phyloP scores from a whole-genome alignment of 2,113 vertebrate species.

The Trogon melanurus region DNA sequence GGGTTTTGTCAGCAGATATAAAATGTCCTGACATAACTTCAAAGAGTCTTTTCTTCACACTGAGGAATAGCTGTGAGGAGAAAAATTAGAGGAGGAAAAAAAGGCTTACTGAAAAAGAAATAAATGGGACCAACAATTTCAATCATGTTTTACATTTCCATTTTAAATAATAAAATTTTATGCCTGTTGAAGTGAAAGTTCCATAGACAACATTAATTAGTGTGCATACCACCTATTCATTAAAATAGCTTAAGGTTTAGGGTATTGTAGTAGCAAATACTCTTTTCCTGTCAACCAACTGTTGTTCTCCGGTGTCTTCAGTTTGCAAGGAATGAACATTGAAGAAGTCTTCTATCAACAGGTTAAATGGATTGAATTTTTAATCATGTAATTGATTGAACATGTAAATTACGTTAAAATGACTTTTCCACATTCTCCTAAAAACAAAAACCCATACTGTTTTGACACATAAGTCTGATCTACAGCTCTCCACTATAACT shows the following conservation, averaged over 20 bases:
- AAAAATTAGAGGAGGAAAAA: not conserved
- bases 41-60: not conserved
- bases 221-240: not conserved
- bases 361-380: not conserved
- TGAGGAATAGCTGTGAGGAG: not conserved
- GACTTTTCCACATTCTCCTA: not conserved
- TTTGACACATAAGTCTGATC: not conserved
- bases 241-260: not conserved
- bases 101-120: not conserved
- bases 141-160: not conserved
- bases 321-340: not conserved
- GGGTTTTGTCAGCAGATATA: not conserved
- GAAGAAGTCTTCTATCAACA: not conserved
- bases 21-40: not conserved
- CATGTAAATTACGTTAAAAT: not conserved
- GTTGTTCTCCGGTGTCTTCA: not conserved
- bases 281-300: not conserved
- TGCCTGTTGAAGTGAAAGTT: not conserved
- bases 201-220: not conserved
- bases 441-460: not conserved
- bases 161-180: not conserved
- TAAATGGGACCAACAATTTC: not conserved
- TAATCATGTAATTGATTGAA: not conserved
- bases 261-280: not conserved
- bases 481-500: not conserved